Conservation (phyloP, 1,140 invertebrate species). For the Zaprionus inermis region DNA sequence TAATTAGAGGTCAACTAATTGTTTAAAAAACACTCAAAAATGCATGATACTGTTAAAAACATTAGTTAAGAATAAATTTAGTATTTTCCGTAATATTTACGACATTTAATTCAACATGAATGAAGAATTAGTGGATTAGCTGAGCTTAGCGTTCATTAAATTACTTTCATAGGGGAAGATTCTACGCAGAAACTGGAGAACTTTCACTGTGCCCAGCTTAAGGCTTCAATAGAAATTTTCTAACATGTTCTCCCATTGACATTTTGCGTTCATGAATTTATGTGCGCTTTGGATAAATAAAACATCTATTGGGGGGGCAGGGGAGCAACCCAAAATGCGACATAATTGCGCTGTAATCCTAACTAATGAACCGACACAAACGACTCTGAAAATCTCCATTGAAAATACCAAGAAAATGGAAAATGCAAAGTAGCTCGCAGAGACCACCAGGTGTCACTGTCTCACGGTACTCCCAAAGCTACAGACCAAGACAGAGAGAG, state of each 20-base stretch:
- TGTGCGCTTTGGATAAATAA: slow-evolving; percentile 77
- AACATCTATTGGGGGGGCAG: slow-evolving; percentile 69
- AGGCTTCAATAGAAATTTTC: not conserved
- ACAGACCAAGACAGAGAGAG: not conserved
- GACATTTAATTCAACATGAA: slow-evolving; percentile 14
- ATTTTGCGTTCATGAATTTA: slow-evolving; percentile 51
- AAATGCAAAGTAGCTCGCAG: slow-evolving; percentile 42
- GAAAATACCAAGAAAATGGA: slow-evolving; percentile 30
- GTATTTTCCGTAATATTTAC: slow-evolving; percentile 29
- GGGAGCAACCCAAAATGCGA: slow-evolving; percentile 58
- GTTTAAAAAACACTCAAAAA: not conserved
- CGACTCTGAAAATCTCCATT: slow-evolving; percentile 47
- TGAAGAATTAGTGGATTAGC: slow-evolving; percentile 1
- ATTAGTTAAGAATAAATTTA: slow-evolving; percentile 23
- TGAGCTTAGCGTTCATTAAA: slow-evolving; percentile 40
- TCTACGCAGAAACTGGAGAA: slow-evolving; percentile 23
- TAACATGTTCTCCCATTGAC: not conserved
- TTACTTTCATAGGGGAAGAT: slow-evolving; percentile 27
- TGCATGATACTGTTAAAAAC: not conserved
- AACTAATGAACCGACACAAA: slow-evolving; percentile 78
- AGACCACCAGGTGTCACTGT: slow-evolving; percentile 50
- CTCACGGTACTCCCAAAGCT: slow-evolving; percentile 33
- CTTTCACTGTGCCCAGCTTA: slow-evolving; percentile 34
- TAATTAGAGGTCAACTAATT: too few species aligned
- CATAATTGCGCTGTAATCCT: slow-evolving; percentile 80